phyloP scores from a whole-genome alignment of 1,140 invertebrate species.

The Cydia amplana region DNA sequence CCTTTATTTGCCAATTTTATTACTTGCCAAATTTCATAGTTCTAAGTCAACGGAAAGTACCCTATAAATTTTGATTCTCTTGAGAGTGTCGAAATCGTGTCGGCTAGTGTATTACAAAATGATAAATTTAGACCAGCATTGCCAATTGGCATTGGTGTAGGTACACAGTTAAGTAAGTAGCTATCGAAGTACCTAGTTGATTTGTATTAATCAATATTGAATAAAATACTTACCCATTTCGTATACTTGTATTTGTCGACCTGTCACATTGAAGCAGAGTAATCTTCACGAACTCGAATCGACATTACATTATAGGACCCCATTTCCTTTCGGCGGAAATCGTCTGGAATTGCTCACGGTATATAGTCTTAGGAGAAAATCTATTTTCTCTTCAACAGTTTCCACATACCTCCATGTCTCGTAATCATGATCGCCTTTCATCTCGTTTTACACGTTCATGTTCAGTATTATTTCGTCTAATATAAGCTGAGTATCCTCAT shows the following conservation, averaged over 20 bases:
- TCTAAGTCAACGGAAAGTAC: no score
- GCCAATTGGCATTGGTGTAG: no score
- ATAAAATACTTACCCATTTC: neutral
- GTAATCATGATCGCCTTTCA: constrained; percentile 18
- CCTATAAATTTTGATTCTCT: no score
- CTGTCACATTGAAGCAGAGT: constrained; percentile 30
- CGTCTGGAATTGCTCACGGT: constrained; percentile 41
- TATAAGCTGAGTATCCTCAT: constrained; percentile 14
- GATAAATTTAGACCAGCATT: no score
- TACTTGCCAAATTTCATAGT: no score
- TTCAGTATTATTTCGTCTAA: neutral
- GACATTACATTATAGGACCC: constrained; percentile 38
- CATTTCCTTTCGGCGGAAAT: constrained; percentile 43
- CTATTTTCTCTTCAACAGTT: constrained; percentile 37
- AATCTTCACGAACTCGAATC: constrained; percentile 36
- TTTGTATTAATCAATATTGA: neutral
- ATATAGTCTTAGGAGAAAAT: constrained; percentile 39
- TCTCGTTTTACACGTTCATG: constrained; percentile 10
- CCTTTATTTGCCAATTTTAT: no score
- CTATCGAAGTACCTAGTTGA: neutral
- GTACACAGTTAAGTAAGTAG: no score
- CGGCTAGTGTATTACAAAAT: no score
- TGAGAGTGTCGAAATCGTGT: no score
- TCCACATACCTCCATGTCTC: constrained; percentile 26
- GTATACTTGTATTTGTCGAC: constrained; percentile 11